phyloP scores from a whole-genome alignment of 2,113 vertebrate genomes.

The Phylloscopus trochilus region DNA sequence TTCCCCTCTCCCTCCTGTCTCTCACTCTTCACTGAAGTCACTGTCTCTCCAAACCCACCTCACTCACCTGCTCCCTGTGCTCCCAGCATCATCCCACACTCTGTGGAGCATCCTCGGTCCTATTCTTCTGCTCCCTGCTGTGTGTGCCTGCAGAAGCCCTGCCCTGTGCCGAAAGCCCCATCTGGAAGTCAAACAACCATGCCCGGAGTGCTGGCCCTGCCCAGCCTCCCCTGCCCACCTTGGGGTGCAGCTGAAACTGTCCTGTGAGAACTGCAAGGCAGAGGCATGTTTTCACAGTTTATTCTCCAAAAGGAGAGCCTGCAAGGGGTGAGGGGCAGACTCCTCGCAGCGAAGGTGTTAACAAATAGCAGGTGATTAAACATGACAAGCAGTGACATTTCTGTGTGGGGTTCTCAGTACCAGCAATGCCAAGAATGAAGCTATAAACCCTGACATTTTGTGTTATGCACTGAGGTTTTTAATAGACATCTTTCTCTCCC shows the following conservation, averaged over 20 bases:
- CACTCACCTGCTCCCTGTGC: not conserved
- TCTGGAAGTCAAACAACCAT: accelerated
- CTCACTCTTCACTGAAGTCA: not conserved
- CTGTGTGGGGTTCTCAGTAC: constrained; percentile 77
- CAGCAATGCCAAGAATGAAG: constrained; percentile 79
- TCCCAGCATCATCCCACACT: not conserved
- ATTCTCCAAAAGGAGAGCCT: constrained; percentile 6
- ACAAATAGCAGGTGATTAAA: constrained; percentile 88
- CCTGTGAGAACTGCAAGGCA: not conserved
- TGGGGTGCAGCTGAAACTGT: not conserved
- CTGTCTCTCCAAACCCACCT: not conserved
- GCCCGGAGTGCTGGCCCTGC: not conserved
- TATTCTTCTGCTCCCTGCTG: not conserved
- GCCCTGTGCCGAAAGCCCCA: not conserved
- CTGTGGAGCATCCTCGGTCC: not conserved
- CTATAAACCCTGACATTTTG: constrained; percentile 82
- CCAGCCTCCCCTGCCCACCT: not conserved
- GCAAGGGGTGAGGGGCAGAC: constrained; percentile 66
- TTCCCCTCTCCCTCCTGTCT: not conserved
- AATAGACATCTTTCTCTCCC: constrained; percentile 73
- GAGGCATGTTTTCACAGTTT: not conserved
- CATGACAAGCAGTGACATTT: constrained; percentile 86
- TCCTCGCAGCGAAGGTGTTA: constrained; percentile 80
- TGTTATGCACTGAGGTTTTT: constrained; percentile 81
- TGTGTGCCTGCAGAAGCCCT: not conserved